These are phyloP conservation scores for Pardalotus punctatus DNA, from an alignment of 2,113 vertebrate genomes.

Conservation along the genomic window DNA sequence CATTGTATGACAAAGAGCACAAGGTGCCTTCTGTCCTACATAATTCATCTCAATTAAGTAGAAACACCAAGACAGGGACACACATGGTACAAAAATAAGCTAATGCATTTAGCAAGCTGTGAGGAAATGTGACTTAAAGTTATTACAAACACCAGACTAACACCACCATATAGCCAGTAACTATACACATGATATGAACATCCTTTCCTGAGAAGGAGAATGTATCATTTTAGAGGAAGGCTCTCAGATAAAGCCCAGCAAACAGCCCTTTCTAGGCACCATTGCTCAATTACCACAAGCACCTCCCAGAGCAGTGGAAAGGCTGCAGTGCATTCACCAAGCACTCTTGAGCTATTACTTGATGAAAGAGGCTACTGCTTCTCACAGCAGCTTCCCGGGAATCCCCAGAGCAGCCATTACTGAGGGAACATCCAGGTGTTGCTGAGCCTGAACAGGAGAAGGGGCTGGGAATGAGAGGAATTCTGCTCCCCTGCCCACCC, in stretches of 20 bases:
- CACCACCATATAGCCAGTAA: neutral
- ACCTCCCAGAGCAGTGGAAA: neutral
- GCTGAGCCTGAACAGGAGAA: constrained; percentile 79
- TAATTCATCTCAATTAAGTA: neutral
- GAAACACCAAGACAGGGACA: neutral
- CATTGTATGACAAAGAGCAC: neutral
- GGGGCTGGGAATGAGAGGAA: constrained; percentile 81
- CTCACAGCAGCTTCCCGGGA: neutral
- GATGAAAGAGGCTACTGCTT: neutral
- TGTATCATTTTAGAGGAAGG: neutral
- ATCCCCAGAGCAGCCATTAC: constrained; percentile 50
- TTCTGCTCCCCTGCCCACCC: constrained; percentile 74
- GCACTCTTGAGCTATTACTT: neutral
- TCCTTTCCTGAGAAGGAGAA: neutral
- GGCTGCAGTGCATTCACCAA: rapidly evolving
- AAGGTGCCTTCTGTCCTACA: neutral
- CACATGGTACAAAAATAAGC: neutral
- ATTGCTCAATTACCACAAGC: neutral
- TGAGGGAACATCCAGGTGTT: constrained; percentile 62
- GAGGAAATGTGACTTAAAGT: neutral
- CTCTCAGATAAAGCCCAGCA: neutral
- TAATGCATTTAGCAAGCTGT: neutral
- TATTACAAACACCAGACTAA: neutral
- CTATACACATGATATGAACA: rapidly evolving
- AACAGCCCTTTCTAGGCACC: neutral